Evolutionary conservation across 2,797 vertebrate species (phyloP).

Genomic region (Phoxinus dragarum): DNA sequence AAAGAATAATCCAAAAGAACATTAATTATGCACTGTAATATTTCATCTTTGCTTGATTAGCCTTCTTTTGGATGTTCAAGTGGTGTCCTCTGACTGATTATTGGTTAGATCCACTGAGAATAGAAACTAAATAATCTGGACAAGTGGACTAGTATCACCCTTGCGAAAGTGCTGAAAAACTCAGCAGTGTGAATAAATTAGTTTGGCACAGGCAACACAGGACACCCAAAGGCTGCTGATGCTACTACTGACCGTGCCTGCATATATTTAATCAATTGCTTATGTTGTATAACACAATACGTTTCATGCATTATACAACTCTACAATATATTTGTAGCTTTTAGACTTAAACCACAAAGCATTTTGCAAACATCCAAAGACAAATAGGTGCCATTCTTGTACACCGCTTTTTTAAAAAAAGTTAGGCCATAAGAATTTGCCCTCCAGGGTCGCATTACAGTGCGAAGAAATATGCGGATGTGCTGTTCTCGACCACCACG

Average conservation of each 20-base stretch:
- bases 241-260: background rate
- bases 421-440: background rate
- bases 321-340: background rate
- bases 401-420: background rate
- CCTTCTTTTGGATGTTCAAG: background rate
- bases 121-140: background rate
- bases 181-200: background rate
- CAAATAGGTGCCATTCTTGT: background rate
- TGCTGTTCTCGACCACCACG: constrained; percentile 56
- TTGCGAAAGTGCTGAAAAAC: background rate
- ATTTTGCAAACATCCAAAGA: background rate
- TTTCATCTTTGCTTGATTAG: background rate
- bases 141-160: background rate
- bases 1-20: background rate
- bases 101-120: background rate
- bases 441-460: constrained; percentile 26
- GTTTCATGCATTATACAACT: background rate
- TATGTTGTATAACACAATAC: background rate
- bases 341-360: background rate
- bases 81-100: too few species aligned
- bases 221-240: background rate
- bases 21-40: background rate
- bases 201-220: background rate
- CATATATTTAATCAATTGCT: background rate
- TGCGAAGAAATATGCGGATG: constrained; percentile 56